Evolutionary conservation across 2,113 vertebrate species (phyloP).

Genomic region (Larimichthys polyactis): DNA sequence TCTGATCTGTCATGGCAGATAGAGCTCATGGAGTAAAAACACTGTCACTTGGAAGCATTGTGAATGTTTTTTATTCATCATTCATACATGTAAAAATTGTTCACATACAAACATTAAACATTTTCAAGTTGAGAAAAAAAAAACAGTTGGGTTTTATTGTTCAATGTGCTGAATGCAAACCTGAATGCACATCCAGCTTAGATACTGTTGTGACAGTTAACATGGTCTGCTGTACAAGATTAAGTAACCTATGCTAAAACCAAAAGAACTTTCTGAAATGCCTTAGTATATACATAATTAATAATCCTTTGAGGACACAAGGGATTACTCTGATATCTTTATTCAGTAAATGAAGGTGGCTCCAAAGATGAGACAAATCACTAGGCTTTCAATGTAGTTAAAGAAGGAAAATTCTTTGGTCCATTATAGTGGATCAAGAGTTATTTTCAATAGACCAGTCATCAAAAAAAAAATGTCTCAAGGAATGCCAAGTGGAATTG

Average conservation of each 20-base stretch:
- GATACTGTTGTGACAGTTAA: constrained; percentile 8
- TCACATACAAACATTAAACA: constrained; percentile 22
- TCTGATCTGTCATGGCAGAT: background rate
- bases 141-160: constrained; percentile 7
- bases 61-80: constrained; percentile 50
- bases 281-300: background rate
- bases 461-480: constrained; percentile 42
- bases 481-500: constrained; percentile 89
- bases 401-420: constrained; percentile 38
- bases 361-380: constrained; percentile 21
- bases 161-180: constrained; percentile 15
- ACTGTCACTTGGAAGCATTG: background rate
- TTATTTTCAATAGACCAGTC: constrained; percentile 18
- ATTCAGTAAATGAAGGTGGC: background rate
- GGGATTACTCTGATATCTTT: constrained; percentile 9
- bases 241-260: constrained; percentile 8
- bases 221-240: constrained; percentile 24
- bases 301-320: constrained; percentile 4
- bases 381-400: constrained; percentile 17
- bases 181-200: constrained; percentile 18
- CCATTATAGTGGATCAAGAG: constrained; percentile 40
- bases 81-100: constrained; percentile 51
- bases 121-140: constrained; percentile 1
- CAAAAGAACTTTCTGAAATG: constrained; percentile 35
- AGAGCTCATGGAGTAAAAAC: background rate